phyloP scores from a whole-genome alignment of 1,140 invertebrate genomes.

The Pararge aegeria region DNA sequence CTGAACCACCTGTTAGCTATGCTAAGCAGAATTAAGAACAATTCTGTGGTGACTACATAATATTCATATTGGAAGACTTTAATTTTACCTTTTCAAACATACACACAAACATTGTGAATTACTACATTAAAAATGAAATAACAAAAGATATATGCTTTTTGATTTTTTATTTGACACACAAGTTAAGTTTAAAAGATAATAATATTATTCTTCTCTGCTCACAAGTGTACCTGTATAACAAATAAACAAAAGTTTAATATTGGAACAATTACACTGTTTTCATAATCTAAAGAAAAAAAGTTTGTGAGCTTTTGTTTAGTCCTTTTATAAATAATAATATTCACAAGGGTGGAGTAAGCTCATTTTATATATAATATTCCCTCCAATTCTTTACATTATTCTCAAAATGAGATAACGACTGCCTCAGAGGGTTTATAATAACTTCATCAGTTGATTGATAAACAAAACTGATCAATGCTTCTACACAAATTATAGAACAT shows the following conservation, averaged over 20 bases:
- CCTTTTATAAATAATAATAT: conserved; percentile 39
- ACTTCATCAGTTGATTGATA: too few species aligned
- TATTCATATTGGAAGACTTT: too few species aligned
- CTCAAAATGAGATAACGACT: conserved; percentile 55
- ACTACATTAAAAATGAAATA: neutral
- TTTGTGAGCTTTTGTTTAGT: conserved; percentile 45
- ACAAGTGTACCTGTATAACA: conserved; percentile 30
- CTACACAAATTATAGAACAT: too few species aligned
- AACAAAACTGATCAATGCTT: too few species aligned
- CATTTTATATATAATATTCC: conserved; percentile 45
- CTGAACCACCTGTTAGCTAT: too few species aligned
- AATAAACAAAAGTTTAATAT: neutral
- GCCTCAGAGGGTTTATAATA: conserved; percentile 49
- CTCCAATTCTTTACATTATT: conserved; percentile 65
- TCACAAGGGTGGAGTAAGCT: conserved; percentile 57
- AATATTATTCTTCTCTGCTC: neutral
- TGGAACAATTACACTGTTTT: neutral
- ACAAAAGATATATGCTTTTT: conserved; percentile 34
- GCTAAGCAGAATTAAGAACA: too few species aligned
- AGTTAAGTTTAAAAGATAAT: conserved; percentile 14
- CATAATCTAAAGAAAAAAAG: neutral
- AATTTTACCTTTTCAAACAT: too few species aligned
- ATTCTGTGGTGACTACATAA: too few species aligned
- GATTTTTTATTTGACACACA: conserved; percentile 44
- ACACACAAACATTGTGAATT: neutral